Percentiles rank a stretch among this genome's conserved stretches.
Conservation (phyloP, 1,140 invertebrate genomes). For the Metaphire vulgaris region DNA sequence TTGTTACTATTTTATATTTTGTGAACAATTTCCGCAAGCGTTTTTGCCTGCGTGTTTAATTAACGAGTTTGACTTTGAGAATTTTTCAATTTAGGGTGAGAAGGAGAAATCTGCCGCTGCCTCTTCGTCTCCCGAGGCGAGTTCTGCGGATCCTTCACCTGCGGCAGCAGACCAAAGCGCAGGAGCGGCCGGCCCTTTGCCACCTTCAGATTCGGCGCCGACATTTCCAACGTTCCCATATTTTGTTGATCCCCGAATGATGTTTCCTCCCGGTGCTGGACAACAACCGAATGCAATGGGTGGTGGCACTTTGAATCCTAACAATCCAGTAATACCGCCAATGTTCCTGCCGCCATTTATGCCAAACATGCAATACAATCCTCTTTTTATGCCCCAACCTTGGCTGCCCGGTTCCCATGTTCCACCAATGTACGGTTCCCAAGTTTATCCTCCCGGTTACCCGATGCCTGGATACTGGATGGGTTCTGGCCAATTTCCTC, state of each 20-base stretch:
- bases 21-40: too few relatives aligned
- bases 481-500: background rate
- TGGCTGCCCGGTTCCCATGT: background rate
- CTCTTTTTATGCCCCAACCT: background rate
- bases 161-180: background rate
- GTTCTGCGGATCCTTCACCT: background rate
- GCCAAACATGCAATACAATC: slow-evolving; percentile 12
- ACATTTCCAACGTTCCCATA: background rate
- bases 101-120: slow-evolving; percentile 7
- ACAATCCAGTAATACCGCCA: background rate
- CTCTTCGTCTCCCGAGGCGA: slow-evolving; percentile 2
- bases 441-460: background rate
- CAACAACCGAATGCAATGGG: background rate
- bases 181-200: background rate
- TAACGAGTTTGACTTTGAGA: too few relatives aligned
- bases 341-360: slow-evolving; percentile 2
- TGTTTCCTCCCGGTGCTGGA: slow-evolving; percentile 1
- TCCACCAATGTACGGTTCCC: too few relatives aligned
- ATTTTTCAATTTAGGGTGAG: slow-evolving; percentile 5
- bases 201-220: background rate
- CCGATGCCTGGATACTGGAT: background rate
- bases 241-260: background rate
- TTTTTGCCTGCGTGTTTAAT: too few relatives aligned
- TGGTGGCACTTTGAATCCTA: background rate
- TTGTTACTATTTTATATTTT: too few relatives aligned